These are phyloP conservation scores for Phania funesta DNA, from an alignment of 2,888 invertebrate genomes.

Conservation along the genomic window DNA sequence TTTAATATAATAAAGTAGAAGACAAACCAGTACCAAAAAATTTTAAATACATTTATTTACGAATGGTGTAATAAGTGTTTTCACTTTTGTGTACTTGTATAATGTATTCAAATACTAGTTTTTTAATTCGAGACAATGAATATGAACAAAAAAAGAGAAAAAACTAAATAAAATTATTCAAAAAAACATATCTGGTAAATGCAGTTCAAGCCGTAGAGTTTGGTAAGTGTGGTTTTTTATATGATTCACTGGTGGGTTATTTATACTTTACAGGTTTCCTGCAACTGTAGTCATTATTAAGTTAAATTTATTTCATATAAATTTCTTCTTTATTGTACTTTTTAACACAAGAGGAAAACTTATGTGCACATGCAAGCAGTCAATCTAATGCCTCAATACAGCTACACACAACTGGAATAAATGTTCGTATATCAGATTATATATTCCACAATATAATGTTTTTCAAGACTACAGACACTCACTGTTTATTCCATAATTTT, in stretches of 20 bases:
- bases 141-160: too few species aligned
- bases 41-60: too few species aligned
- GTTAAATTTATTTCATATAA: conserved; percentile 6
- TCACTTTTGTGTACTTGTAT: too few species aligned
- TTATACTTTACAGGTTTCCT: conserved; percentile 27
- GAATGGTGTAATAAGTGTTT: too few species aligned
- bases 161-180: too few species aligned
- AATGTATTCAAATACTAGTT: too few species aligned
- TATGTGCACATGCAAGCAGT: neutral
- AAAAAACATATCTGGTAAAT: too few species aligned
- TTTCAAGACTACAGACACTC: neutral
- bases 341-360: neutral
- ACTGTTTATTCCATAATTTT: neutral
- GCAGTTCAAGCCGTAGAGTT: too few species aligned
- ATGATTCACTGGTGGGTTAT: conserved; percentile 4
- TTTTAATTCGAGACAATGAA: too few species aligned
- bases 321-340: neutral
- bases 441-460: neutral
- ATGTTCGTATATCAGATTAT: neutral
- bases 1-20: too few species aligned
- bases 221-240: neutral
- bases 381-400: neutral
- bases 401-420: neutral
- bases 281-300: conserved; percentile 4
- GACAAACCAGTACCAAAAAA: too few species aligned